A percentile compares a stretch with the other conserved stretches of the same genome.
phyloP scores from a whole-genome alignment of 2,797 vertebrate genomes.

The Semaprochilodus insignis region DNA sequence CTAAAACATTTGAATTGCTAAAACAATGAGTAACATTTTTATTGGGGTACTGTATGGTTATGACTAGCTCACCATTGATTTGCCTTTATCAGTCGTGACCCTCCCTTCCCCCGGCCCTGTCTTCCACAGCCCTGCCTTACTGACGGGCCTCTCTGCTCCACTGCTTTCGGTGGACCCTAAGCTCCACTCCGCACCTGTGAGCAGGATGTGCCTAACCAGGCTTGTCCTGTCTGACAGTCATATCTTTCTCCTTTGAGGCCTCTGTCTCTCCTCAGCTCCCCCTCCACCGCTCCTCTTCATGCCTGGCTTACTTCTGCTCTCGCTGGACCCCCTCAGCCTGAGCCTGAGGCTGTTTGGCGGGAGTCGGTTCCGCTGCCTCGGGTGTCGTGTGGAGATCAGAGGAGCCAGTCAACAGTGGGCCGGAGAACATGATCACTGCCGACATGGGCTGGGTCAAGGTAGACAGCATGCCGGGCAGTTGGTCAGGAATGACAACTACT shows the following conservation, averaged over 20 bases:
- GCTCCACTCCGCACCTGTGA: slow-evolving; percentile 44
- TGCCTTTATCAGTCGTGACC: slow-evolving; percentile 5
- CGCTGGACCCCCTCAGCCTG: slow-evolving; percentile 30
- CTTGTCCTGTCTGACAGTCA: slow-evolving; percentile 67
- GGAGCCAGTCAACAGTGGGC: slow-evolving; percentile 35
- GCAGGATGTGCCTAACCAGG: slow-evolving; percentile 67
- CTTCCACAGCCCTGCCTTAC: slow-evolving; percentile 58
- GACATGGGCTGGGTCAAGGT: slow-evolving; percentile 24
- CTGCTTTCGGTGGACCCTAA: slow-evolving; percentile 41
- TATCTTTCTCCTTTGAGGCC: slow-evolving; percentile 39
- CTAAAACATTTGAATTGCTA: background rate
- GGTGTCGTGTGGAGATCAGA: slow-evolving; percentile 50
- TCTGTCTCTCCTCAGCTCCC: slow-evolving; percentile 49
- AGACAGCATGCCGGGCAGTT: slow-evolving; percentile 31
- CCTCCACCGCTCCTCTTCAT: slow-evolving; percentile 45
- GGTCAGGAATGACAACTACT: background rate
- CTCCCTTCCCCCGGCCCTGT: slow-evolving; percentile 3
- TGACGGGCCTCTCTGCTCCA: slow-evolving; percentile 35
- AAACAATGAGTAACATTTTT: background rate
- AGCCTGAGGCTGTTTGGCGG: slow-evolving; percentile 23
- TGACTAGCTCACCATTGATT: background rate
- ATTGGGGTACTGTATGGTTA: background rate
- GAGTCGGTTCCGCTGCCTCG: slow-evolving; percentile 30
- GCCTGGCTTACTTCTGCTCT: slow-evolving; percentile 48
- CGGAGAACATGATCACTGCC: slow-evolving; percentile 37